Percentiles rank a stretch among this genome's conserved stretches.
phyloP scores from a whole-genome alignment of 2,113 vertebrate species.

The Callipepla squamata region DNA sequence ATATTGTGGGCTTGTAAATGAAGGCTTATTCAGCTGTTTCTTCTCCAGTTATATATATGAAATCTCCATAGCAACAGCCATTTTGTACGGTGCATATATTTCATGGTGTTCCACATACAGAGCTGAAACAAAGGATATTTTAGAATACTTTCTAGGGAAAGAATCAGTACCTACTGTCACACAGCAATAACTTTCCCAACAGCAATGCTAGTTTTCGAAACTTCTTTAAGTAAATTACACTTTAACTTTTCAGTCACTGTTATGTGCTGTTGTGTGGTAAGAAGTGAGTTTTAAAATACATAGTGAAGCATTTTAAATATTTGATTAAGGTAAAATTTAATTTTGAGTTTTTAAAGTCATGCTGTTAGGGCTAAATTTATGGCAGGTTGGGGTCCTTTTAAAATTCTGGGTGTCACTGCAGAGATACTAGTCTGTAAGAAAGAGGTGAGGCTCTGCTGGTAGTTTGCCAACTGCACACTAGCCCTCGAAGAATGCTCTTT shows the following conservation, averaged over 20 bases:
- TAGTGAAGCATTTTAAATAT: neutral
- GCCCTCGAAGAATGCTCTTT: neutral
- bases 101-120: neutral
- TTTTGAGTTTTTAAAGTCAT: neutral
- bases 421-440: neutral
- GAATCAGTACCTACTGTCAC: neutral
- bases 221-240: neutral
- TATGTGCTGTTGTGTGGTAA: neutral
- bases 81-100: neutral
- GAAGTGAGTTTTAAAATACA: neutral
- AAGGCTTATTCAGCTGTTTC: conserved; percentile 15
- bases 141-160: neutral
- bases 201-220: neutral
- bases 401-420: neutral
- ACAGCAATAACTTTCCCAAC: neutral
- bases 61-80: conserved; percentile 36
- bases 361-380: neutral
- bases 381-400: neutral
- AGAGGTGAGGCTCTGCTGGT: neutral
- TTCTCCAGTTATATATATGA: neutral
- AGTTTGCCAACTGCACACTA: neutral
- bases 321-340: neutral
- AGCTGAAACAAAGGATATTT: neutral
- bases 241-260: neutral
- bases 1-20: neutral